phyloP scores from a whole-genome alignment of 2,888 invertebrate genomes.

The Hirtodrosophila cameraria region DNA sequence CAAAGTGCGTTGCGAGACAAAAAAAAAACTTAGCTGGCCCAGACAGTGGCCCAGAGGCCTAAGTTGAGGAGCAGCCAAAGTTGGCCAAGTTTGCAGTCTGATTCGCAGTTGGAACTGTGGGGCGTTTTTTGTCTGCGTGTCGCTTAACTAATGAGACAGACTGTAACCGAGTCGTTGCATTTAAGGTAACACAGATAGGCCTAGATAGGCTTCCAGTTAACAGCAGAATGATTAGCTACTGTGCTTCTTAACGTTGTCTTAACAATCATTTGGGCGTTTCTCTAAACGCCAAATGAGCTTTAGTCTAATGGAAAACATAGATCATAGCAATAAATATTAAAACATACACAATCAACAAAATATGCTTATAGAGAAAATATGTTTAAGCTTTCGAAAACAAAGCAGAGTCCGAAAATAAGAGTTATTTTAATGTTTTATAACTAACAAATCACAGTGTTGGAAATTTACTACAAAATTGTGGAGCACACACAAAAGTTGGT shows the following conservation, averaged over 20 bases:
- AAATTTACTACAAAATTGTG: too few species aligned
- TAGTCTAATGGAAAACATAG: background rate
- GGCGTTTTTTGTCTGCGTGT: constrained; percentile 34
- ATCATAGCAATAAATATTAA: background rate
- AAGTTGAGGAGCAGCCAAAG: background rate
- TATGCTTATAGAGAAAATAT: too few species aligned
- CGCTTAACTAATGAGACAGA: constrained; percentile 56
- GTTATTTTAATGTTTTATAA: too few species aligned
- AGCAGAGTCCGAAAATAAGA: too few species aligned
- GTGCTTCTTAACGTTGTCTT: too few species aligned
- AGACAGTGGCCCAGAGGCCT: constrained; percentile 36
- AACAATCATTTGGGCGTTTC: too few species aligned
- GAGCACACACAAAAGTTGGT: too few species aligned
- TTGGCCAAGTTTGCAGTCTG: constrained; percentile 18
- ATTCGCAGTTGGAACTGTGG: constrained; percentile 4
- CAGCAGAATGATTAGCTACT: constrained; percentile 28
- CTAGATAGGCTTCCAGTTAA: constrained; percentile 21
- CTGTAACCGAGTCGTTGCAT: constrained; percentile 32
- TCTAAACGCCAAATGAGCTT: background rate
- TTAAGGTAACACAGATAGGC: constrained; percentile 27
- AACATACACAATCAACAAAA: background rate
- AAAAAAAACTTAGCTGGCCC: constrained; percentile 17
- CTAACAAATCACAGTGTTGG: too few species aligned
- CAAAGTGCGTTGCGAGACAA: constrained; percentile 41
- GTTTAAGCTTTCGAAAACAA: too few species aligned